These are phyloP conservation scores for Lipophrys pholis DNA, from an alignment of 2,113 vertebrate species.

Conservation along the genomic window DNA sequence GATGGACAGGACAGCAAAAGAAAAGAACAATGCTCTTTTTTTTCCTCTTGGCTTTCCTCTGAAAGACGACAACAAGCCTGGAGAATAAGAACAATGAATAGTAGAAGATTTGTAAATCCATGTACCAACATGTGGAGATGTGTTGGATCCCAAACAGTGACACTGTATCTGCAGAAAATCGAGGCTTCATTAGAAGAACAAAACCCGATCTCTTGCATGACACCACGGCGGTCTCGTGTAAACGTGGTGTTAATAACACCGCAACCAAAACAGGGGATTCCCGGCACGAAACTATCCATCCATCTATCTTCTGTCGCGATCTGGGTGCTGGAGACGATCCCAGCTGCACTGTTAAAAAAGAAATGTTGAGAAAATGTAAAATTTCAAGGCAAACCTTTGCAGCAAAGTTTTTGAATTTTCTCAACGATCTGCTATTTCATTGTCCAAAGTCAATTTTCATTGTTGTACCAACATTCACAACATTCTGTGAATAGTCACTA, in stretches of 20 bases:
- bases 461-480: too few species aligned
- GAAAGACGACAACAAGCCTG: conserved; percentile 30
- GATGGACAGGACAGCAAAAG: conserved; percentile 44
- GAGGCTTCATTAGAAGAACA: background rate
- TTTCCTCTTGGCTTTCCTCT: conserved; percentile 20
- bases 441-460: too few species aligned
- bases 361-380: too few species aligned
- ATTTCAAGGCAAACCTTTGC: too few species aligned
- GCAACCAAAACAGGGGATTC: background rate
- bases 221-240: background rate
- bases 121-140: conserved; percentile 29
- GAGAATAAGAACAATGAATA: conserved; percentile 4
- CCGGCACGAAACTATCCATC: too few species aligned
- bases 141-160: conserved; percentile 9
- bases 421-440: too few species aligned
- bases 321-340: too few species aligned
- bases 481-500: too few species aligned
- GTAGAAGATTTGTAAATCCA: conserved; percentile 9
- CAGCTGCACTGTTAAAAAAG: too few species aligned
- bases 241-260: background rate
- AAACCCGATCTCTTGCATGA: background rate
- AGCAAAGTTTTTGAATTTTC: too few species aligned
- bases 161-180: background rate
- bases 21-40: conserved; percentile 32
- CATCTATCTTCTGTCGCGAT: too few species aligned